Evolutionary conservation across 2,113 vertebrate species (phyloP), one percentile per base, ranked within the genome.

Genomic region (Psittacara wagleri): DNA sequence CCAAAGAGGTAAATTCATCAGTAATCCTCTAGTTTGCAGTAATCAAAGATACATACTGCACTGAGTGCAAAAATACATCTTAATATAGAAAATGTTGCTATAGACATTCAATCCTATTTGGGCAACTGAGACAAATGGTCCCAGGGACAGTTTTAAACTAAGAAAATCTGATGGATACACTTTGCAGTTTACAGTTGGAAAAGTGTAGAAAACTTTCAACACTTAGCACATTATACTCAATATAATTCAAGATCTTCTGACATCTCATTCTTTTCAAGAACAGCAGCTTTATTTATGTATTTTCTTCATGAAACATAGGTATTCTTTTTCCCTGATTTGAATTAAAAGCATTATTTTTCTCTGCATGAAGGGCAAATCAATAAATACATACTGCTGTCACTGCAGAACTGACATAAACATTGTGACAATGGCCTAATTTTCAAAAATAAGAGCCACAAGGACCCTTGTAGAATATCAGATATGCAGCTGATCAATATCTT

Each of bases 351-450:
- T 39, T 64, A 7, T 68, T 91, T 94, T 78, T 49, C 29, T 76
- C 43, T 19, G 23, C 75, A 23, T 78, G 68, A 79, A 85, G 54
- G 29, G 44, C 20, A 89, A 76, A 92, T 92, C 43, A 86, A 84
- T 55, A 88, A 82, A 95, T 85, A 87, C 28, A 67, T 5, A 43
- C 16, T 51, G 35, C 9, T 64, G 13, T n/a, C 48, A 83, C 64
- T 76, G n/a, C 31, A 87, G 46, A 92, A 69, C 29, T 87, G 57
- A 61, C 39, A 95, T 19, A 84, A 84, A 4, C 6, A 14, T 35
- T 82, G 33, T 57, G 54, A 55, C 29, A 83, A 49, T 20, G 23
- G n/a, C 27, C 24, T 31, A 13, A 75, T 33, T 87, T 92, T 76
- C 3, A 7, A 75, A 84, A 84, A 23, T 57, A 76, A 29, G 31